These are phyloP conservation scores for Minunthozetes semirufus DNA, from an alignment of 2,888 invertebrate species.

Conservation along the genomic window DNA sequence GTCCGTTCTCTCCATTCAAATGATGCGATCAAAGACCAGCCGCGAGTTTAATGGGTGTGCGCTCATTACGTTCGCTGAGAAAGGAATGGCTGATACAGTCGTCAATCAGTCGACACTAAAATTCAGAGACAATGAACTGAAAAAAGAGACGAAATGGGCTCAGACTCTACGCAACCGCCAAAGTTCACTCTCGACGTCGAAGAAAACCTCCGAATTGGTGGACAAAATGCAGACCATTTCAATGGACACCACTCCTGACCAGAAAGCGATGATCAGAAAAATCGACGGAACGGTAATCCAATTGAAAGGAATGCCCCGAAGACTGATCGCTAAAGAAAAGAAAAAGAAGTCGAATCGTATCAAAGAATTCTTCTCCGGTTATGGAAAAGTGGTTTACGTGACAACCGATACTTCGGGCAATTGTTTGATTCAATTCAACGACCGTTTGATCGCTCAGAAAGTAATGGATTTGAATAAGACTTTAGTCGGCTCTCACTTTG, in stretches of 20 bases:
- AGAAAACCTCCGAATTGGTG: not conserved
- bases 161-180: not conserved
- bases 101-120: slow-evolving; percentile 62
- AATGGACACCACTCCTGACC: not conserved
- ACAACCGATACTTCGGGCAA: not conserved
- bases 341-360: not conserved
- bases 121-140: slow-evolving; percentile 64
- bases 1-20: slow-evolving; percentile 44
- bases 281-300: not conserved
- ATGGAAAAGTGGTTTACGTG: not conserved
- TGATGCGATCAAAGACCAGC: slow-evolving; percentile 41
- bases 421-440: slow-evolving; percentile 48
- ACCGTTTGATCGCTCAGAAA: slow-evolving; percentile 44
- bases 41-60: slow-evolving; percentile 64
- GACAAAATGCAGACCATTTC: not conserved
- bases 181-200: not conserved
- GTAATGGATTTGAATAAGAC: slow-evolving; percentile 40
- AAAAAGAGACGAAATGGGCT: slow-evolving; percentile 38
- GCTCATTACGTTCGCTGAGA: slow-evolving; percentile 73
- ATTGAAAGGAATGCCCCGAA: not conserved
- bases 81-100: slow-evolving; percentile 72
- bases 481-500: not conserved
- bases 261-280: not conserved
- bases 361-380: not conserved
- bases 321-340: not conserved